These are phyloP conservation scores for Siniperca knerii DNA, from an alignment of 2,113 vertebrate species.

Conservation along the genomic window DNA sequence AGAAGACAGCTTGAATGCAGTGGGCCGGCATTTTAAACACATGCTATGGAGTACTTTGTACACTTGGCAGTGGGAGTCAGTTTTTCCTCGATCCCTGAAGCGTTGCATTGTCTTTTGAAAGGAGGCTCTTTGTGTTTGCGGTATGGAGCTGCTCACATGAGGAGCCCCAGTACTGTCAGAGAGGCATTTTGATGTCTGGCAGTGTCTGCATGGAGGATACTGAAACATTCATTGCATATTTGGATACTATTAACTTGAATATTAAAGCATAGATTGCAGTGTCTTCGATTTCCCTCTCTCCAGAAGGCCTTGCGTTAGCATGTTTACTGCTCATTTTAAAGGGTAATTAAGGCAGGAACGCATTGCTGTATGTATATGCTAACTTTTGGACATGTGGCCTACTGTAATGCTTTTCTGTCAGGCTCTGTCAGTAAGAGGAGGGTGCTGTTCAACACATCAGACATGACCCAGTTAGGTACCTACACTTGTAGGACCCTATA, in stretches of 20 bases:
- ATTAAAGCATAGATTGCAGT: constrained; percentile 33
- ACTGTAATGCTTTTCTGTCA: constrained; percentile 44
- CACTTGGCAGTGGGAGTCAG: constrained; percentile 70
- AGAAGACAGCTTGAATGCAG: constrained; percentile 54
- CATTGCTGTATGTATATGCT: constrained; percentile 39
- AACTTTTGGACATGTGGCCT: constrained; percentile 49
- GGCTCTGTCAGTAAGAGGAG: constrained; percentile 54
- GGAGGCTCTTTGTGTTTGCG: constrained; percentile 67
- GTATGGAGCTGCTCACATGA: constrained; percentile 66
- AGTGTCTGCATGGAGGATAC: constrained; percentile 49
- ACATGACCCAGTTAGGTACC: constrained; percentile 77
- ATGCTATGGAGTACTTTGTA: constrained; percentile 67
- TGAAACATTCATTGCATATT: constrained; percentile 73
- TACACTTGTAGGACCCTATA: constrained; percentile 61
- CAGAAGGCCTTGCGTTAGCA: constrained; percentile 38
- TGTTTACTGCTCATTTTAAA: constrained; percentile 60
- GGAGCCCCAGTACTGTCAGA: constrained; percentile 67
- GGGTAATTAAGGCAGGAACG: constrained; percentile 41
- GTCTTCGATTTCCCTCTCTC: constrained; percentile 50
- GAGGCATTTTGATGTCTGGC: constrained; percentile 65
- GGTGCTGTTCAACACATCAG: constrained; percentile 66
- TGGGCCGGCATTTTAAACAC: constrained; percentile 57
- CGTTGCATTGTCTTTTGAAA: constrained; percentile 76
- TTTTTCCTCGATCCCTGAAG: constrained; percentile 74
- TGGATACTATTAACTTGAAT: constrained; percentile 59